These are phyloP conservation scores for Peucedramus taeniatus DNA, from an alignment of 2,113 vertebrate species.

Conservation along the genomic window DNA sequence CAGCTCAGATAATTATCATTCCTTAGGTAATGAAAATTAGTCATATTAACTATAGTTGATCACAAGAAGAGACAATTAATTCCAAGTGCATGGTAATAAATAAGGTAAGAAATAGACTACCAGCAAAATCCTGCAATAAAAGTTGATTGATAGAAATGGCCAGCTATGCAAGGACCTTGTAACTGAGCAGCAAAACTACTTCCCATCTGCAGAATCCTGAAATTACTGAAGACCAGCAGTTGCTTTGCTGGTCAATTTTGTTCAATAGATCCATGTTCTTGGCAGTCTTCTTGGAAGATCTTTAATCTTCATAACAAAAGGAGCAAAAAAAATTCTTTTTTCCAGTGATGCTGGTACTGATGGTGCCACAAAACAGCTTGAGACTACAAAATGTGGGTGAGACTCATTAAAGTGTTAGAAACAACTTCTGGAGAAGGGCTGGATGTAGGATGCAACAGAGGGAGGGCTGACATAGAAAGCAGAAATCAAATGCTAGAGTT, in stretches of 20 bases:
- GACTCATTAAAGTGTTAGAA: neutral
- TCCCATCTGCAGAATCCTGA: neutral
- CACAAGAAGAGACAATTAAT: neutral
- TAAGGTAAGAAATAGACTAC: neutral
- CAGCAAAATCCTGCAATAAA: neutral
- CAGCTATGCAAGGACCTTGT: neutral
- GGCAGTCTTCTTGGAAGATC: neutral
- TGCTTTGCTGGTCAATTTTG: neutral
- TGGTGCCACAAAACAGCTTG: neutral
- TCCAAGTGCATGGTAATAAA: neutral
- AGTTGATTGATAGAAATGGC: neutral
- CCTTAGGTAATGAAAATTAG: neutral
- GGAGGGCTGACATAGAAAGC: neutral
- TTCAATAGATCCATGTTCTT: neutral
- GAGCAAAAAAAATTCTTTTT: fast-evolving
- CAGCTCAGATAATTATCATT: neutral
- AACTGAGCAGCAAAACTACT: neutral
- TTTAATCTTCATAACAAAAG: neutral
- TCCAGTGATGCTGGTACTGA: neutral
- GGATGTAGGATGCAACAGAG: neutral
- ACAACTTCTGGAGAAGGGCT: neutral
- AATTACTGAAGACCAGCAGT: neutral
- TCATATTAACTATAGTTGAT: neutral
- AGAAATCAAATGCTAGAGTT: neutral
- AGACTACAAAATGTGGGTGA: neutral